These are phyloP conservation scores for Bicyclus anynana DNA, from an alignment of 1,140 invertebrate genomes.

Conservation along the genomic window DNA sequence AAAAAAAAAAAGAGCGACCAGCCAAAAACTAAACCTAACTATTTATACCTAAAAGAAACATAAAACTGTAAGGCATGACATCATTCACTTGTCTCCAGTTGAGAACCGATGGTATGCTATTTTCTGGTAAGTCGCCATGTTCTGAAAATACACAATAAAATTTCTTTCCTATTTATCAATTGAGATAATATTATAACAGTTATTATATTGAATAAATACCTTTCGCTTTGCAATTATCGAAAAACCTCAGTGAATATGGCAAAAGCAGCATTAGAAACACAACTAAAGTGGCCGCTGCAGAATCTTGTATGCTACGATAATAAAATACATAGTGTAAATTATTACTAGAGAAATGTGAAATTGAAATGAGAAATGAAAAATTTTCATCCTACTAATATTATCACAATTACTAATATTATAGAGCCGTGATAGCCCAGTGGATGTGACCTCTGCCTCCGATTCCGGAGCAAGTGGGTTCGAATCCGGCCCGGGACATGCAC, in stretches of 20 bases:
- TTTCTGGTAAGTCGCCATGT: constrained; percentile 30
- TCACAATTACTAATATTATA: too few relatives aligned
- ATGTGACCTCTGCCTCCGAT: too few relatives aligned
- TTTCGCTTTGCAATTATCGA: constrained; percentile 78
- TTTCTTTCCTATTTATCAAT: not conserved
- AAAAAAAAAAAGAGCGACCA: too few relatives aligned
- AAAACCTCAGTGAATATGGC: constrained; percentile 83
- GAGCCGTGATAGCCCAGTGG: too few relatives aligned
- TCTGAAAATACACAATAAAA: constrained; percentile 22
- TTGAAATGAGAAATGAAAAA: too few relatives aligned
- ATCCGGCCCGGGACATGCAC: too few relatives aligned
- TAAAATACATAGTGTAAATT: constrained; percentile 27
- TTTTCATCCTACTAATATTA: too few relatives aligned
- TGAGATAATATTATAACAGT: too few relatives aligned
- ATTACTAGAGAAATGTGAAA: too few relatives aligned
- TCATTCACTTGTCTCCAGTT: constrained; percentile 85
- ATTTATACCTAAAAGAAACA: constrained; percentile 78
- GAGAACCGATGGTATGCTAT: constrained; percentile 74
- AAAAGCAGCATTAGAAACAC: constrained; percentile 88
- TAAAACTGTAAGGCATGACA: constrained; percentile 85
- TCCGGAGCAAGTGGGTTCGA: too few relatives aligned
- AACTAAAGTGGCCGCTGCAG: constrained; percentile 86
- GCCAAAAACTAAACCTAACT: too few relatives aligned
- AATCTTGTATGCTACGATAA: constrained; percentile 82
- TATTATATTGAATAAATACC: constrained; percentile 21